Percentiles rank a stretch among this genome's conserved stretches.
phyloP scores from a whole-genome alignment of 2,888 invertebrate genomes.

The Sphecodes monilicornis region DNA sequence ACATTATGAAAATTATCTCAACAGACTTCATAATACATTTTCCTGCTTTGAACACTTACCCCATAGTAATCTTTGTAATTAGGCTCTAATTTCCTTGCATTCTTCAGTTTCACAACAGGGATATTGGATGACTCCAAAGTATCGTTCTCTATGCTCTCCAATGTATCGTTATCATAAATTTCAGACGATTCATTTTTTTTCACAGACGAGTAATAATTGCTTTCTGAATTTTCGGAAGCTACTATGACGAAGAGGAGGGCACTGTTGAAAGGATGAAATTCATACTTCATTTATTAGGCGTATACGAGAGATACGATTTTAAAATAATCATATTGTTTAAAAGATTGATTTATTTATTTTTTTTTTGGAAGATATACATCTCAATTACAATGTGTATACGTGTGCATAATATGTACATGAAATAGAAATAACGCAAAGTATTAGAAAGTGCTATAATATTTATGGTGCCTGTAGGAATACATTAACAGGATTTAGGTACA shows the following conservation, averaged over 20 bases:
- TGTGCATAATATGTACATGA: neutral
- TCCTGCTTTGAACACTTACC: constrained; percentile 52
- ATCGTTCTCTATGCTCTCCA: constrained; percentile 51
- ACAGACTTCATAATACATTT: neutral
- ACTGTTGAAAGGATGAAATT: constrained; percentile 82
- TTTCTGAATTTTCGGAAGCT: constrained; percentile 86
- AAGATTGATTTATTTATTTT: neutral
- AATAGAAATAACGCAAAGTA: neutral
- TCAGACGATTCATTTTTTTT: constrained; percentile 63
- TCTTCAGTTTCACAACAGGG: constrained; percentile 37
- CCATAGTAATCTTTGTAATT: constrained; percentile 53
- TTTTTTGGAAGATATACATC: neutral
- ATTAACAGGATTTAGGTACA: neutral
- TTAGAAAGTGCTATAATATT: neutral
- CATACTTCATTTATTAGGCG: neutral
- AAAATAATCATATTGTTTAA: neutral
- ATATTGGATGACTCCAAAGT: constrained; percentile 40
- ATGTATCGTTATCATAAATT: constrained; percentile 70
- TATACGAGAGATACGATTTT: neutral
- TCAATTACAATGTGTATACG: neutral
- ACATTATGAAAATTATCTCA: neutral
- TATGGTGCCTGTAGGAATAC: neutral
- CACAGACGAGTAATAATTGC: constrained; percentile 80
- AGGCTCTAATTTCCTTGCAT: constrained; percentile 48
- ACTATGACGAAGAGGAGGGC: constrained; percentile 87